Evolutionary conservation across 2,113 vertebrate species (phyloP).

Genomic region (Montifringilla adamsi): DNA sequence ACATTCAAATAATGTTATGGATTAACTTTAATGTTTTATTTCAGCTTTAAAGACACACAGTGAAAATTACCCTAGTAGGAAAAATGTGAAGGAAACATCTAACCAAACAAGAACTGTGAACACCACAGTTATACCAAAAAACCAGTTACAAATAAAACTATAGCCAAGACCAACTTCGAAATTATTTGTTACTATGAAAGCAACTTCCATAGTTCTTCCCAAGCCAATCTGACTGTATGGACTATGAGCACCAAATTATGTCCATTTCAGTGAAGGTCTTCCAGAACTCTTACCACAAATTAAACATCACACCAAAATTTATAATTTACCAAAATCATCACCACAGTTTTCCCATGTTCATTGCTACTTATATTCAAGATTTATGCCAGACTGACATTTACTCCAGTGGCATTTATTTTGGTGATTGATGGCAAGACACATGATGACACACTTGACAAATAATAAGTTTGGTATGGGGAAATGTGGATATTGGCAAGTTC

Average conservation of each 20-base stretch:
- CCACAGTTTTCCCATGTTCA: not conserved
- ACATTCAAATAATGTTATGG: not conserved
- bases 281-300: not conserved
- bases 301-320: not conserved
- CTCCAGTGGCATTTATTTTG: not conserved
- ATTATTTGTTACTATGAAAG: not conserved
- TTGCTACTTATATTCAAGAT: not conserved
- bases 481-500: not conserved
- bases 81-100: not conserved
- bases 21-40: not conserved
- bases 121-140: not conserved
- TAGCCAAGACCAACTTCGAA: not conserved
- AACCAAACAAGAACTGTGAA: not conserved
- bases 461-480: not conserved
- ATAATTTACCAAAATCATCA: not conserved
- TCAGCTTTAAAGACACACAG: not conserved
- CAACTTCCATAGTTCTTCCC: not conserved
- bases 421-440: not conserved
- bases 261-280: accelerated
- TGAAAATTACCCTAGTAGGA: not conserved
- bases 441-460: not conserved
- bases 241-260: not conserved
- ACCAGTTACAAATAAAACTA: not conserved
- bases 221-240: not conserved
- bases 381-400: not conserved